Conservation (phyloP, 2,888 invertebrate species). For the Spilarctia lutea region DNA sequence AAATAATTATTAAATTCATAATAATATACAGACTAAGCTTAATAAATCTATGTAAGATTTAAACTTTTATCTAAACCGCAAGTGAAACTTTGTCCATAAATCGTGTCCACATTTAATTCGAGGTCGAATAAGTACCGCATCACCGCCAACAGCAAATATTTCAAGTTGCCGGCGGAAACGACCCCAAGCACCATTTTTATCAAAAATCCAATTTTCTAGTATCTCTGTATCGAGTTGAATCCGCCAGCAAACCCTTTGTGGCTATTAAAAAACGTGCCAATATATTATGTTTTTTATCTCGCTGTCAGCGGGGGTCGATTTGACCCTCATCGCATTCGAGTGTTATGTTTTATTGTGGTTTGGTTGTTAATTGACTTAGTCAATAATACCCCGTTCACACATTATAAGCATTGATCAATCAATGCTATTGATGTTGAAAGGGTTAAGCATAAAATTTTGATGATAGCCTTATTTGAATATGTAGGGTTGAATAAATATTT, state of each 20-base stretch:
- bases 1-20: too few species aligned
- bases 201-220: constrained; percentile 68
- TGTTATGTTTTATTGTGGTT: constrained; percentile 53
- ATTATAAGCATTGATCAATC: constrained; percentile 37
- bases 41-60: constrained; percentile 25
- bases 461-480: constrained; percentile 18
- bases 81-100: constrained; percentile 38
- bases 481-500: constrained; percentile 19
- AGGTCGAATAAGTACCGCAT: constrained; percentile 39
- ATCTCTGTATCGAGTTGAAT: constrained; percentile 47
- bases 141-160: constrained; percentile 41
- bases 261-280: constrained; percentile 55
- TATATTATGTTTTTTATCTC: constrained; percentile 65
- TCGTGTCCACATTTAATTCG: constrained; percentile 52
- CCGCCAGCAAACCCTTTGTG: constrained; percentile 49
- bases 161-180: constrained; percentile 29
- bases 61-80: constrained; percentile 28
- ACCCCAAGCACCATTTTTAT: constrained; percentile 67
- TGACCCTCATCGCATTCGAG: constrained; percentile 53
- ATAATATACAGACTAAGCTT: neutral
- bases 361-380: constrained; percentile 52
- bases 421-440: constrained; percentile 28
- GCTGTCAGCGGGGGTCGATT: constrained; percentile 56
- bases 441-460: constrained; percentile 16
- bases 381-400: constrained; percentile 31